Evolutionary conservation across 2,888 invertebrate genomes (phyloP).

Genomic region (Ditylenchus weischeri): DNA sequence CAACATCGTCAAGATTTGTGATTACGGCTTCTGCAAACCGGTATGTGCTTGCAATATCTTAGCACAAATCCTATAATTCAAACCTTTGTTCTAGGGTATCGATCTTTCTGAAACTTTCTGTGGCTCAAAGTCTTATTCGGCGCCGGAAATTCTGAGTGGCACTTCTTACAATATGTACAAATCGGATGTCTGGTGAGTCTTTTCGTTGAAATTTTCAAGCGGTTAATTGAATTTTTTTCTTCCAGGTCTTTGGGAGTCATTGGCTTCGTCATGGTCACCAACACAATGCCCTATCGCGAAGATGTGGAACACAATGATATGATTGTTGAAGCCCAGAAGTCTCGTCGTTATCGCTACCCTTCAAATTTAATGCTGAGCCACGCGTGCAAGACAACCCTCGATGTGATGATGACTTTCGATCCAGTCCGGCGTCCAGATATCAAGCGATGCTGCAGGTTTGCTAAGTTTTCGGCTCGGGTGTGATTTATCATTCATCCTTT

Average conservation of each 20-base stretch:
- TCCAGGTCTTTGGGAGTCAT: constrained; percentile 61
- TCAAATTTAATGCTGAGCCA: constrained; percentile 15
- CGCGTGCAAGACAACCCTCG: constrained; percentile 31
- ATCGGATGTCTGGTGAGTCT: constrained; percentile 61
- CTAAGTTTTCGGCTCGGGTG: too few relatives aligned
- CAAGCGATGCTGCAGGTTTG: background rate
- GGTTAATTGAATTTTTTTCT: background rate
- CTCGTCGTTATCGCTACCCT: constrained; percentile 34
- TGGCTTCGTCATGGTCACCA: constrained; percentile 61
- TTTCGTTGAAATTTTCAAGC: background rate
- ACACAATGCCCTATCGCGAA: constrained; percentile 63
- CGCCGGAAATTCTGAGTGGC: constrained; percentile 60
- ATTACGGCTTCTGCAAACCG: constrained; percentile 61
- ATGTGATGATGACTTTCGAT: constrained; percentile 38
- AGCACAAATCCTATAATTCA: background rate
- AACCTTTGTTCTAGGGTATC: constrained; percentile 3
- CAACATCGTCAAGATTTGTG: constrained; percentile 60
- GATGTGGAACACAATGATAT: constrained; percentile 49
- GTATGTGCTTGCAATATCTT: constrained; percentile 1
- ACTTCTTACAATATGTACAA: constrained; percentile 61
- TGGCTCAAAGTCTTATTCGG: constrained; percentile 62
- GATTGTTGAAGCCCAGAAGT: constrained; percentile 45
- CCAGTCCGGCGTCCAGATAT: constrained; percentile 19
- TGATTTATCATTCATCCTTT: too few relatives aligned
- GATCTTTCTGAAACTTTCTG: constrained; percentile 59